Conservation (phyloP, 2,888 invertebrate genomes). For the Maniola hyperantus region DNA sequence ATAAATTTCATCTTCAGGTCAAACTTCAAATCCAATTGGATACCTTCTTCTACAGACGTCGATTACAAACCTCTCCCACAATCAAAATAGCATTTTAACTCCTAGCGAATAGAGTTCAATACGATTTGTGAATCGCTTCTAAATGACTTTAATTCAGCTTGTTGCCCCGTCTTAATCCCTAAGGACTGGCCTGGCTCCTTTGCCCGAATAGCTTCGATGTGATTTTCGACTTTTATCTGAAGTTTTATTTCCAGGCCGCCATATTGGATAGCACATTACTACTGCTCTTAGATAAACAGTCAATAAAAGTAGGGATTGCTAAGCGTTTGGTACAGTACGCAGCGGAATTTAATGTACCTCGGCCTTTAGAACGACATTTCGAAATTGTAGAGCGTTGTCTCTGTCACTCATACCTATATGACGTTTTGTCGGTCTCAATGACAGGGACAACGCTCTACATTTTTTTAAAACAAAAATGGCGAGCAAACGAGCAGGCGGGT, state of each 20-base stretch:
- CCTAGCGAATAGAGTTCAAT: conserved; percentile 34
- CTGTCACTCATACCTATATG: too few relatives aligned
- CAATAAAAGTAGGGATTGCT: neutral
- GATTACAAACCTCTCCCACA: conserved; percentile 19
- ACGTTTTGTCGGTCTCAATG: too few relatives aligned
- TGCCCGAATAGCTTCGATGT: conserved; percentile 49
- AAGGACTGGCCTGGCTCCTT: conserved; percentile 45
- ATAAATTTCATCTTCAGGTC: conserved; percentile 13
- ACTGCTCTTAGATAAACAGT: conserved; percentile 32
- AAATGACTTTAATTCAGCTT: conserved; percentile 44
- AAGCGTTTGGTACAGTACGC: neutral
- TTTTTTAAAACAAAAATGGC: too few relatives aligned
- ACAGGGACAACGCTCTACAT: too few relatives aligned
- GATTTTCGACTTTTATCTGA: conserved; percentile 55
- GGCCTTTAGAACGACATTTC: too few relatives aligned
- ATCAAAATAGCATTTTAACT: conserved; percentile 17
- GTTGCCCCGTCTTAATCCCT: conserved; percentile 50
- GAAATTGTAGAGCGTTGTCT: too few relatives aligned
- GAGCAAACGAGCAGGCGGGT: too few relatives aligned
- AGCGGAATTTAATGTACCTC: too few relatives aligned
- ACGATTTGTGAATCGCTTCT: conserved; percentile 35
- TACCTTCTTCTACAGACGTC: conserved; percentile 28
- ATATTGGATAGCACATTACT: conserved; percentile 51
- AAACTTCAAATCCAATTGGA: conserved; percentile 26
- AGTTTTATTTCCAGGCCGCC: conserved; percentile 47